A percentile compares a stretch with the other conserved stretches of the same genome.
Conservation (phyloP, 2,888 invertebrate species). For the Lasioglossum lativentre region DNA sequence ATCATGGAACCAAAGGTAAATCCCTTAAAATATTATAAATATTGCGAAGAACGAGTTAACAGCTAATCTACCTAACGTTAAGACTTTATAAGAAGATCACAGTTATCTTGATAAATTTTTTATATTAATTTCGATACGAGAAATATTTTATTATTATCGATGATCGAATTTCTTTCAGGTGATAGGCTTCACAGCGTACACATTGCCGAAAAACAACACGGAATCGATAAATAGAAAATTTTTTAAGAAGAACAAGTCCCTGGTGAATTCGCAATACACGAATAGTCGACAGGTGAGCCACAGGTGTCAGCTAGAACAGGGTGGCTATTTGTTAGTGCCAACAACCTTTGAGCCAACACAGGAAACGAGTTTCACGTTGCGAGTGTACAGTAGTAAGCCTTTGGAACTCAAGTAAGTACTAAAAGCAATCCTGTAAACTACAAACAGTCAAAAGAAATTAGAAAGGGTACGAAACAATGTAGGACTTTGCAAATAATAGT, state of each 20-base stretch:
- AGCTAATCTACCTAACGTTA: background rate
- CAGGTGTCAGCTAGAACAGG: constrained; percentile 92
- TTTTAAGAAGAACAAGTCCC: constrained; percentile 94
- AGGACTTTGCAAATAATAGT: too few relatives aligned
- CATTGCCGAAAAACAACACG: constrained; percentile 88
- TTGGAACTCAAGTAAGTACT: constrained; percentile 89
- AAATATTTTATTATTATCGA: background rate
- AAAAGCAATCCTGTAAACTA: background rate
- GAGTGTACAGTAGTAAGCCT: constrained; percentile 92
- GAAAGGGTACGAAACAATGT: background rate
- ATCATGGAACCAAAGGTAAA: constrained; percentile 96
- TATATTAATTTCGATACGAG: background rate
- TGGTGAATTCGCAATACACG: constrained; percentile 95
- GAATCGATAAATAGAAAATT: constrained; percentile 93
- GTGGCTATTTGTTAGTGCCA: constrained; percentile 93
- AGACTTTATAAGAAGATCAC: background rate
- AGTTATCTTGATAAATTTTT: background rate
- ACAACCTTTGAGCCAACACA: constrained; percentile 96
- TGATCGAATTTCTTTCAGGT: constrained; percentile 81
- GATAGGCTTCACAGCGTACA: constrained; percentile 95
- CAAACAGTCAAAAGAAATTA: background rate
- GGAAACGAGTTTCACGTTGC: constrained; percentile 94
- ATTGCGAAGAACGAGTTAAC: background rate
- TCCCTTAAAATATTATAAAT: background rate
- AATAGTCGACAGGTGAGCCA: constrained; percentile 95